A percentile compares a stretch with the other conserved stretches of the same genome.
Conservation (phyloP, 2,113 vertebrate species). For the Furnarius figulus region DNA sequence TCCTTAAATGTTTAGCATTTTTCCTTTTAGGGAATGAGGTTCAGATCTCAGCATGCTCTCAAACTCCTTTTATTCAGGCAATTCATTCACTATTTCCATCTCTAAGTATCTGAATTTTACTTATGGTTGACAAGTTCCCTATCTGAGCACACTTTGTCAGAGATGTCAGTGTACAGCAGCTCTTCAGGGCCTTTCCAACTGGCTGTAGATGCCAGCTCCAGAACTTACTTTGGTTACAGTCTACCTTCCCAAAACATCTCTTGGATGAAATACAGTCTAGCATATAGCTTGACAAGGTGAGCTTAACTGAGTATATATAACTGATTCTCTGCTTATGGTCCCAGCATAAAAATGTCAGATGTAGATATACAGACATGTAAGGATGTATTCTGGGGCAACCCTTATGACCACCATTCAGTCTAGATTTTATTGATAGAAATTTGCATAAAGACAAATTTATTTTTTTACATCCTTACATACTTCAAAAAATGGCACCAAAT, state of each 20-base stretch:
- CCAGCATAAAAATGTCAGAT: not conserved
- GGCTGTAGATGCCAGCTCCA: not conserved
- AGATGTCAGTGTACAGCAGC: not conserved
- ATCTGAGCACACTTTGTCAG: not conserved
- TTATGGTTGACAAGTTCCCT: not conserved
- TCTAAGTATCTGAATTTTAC: not conserved
- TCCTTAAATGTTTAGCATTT: not conserved
- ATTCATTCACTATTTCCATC: not conserved
- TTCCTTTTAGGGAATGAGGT: not conserved
- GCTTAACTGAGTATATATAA: not conserved
- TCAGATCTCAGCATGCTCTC: not conserved
- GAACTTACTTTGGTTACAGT: not conserved
- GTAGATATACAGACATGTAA: not conserved
- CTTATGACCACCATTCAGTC: not conserved
- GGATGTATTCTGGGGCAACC: not conserved
- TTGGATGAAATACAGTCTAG: not conserved
- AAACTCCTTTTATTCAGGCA: not conserved
- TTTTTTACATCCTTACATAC: not conserved
- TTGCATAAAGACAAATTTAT: not conserved
- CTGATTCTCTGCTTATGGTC: not conserved
- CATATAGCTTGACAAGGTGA: not conserved
- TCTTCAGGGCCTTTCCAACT: not conserved
- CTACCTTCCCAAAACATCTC: not conserved
- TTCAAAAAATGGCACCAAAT: not conserved
- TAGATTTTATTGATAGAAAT: not conserved